These are phyloP conservation scores for Microplitis mediator DNA, from an alignment of 1,140 invertebrate genomes.

Conservation along the genomic window DNA sequence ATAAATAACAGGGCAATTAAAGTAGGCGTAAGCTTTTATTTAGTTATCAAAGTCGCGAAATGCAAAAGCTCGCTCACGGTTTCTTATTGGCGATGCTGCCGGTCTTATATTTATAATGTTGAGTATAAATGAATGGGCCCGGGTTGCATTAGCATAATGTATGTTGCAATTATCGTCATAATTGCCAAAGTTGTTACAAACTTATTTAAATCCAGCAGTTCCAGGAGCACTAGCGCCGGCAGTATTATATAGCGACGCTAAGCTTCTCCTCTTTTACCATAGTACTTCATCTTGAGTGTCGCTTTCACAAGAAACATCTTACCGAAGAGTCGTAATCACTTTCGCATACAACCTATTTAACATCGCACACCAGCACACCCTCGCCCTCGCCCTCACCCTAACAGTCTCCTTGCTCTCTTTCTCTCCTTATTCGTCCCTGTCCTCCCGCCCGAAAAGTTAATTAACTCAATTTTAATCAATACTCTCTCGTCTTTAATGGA, in stretches of 20 bases:
- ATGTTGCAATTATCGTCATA: slow-evolving; percentile 59
- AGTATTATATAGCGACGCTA: slow-evolving; percentile 10
- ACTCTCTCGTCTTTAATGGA: no score
- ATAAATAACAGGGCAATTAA: no score
- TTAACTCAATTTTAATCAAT: no score
- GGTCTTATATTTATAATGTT: neutral
- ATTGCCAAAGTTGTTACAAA: slow-evolving; percentile 58
- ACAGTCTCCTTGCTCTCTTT: no score
- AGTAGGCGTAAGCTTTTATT: no score
- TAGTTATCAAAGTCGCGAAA: no score
- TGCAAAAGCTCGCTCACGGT: no score
- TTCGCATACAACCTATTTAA: slow-evolving; percentile 12
- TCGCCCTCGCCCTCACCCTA: neutral
- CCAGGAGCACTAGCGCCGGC: no score
- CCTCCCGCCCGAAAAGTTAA: neutral
- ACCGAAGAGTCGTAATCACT: slow-evolving; percentile 12
- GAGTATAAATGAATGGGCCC: slow-evolving; percentile 44
- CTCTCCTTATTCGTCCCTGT: no score
- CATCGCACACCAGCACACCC: neutral
- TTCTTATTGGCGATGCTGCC: no score
- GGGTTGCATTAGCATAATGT: slow-evolving; percentile 56
- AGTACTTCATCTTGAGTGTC: neutral
- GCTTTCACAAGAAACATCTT: slow-evolving; percentile 7
- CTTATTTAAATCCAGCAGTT: slow-evolving; percentile 53
- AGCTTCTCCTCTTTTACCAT: slow-evolving; percentile 21